Evolutionary conservation across 2,797 vertebrate genomes (phyloP).

Genomic region (Eulemur rubriventer): DNA sequence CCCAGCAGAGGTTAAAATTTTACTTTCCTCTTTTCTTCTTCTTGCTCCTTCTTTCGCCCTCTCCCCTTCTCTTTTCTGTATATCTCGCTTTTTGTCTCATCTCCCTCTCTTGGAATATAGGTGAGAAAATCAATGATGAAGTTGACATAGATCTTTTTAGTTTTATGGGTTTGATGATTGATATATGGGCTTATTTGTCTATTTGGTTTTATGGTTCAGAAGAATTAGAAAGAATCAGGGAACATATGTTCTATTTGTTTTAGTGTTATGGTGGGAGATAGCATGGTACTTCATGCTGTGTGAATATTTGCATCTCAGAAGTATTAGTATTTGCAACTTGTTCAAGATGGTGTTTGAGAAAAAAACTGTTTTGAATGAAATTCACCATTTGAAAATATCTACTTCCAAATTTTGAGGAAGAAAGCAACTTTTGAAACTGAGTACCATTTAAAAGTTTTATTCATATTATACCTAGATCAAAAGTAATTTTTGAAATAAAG

Average conservation of each 20-base stretch:
- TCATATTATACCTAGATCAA: constrained; percentile 18
- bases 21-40: background rate
- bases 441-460: background rate
- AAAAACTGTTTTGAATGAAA: constrained; percentile 55
- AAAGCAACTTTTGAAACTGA: constrained; percentile 63
- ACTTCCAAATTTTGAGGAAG: constrained; percentile 62
- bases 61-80: background rate
- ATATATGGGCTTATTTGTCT: background rate
- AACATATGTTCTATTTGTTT: constrained; percentile 33
- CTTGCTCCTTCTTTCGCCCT: background rate
- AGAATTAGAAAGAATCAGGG: constrained; percentile 2
- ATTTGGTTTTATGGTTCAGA: constrained; percentile 30
- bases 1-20: background rate
- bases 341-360: constrained; percentile 19
- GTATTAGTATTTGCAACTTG: constrained; percentile 42
- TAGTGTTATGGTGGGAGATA: background rate
- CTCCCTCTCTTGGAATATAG: background rate
- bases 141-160: background rate
- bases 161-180: background rate
- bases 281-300: background rate
- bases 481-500: constrained; percentile 58
- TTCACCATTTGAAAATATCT: constrained; percentile 53
- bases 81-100: background rate
- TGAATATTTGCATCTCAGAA: constrained; percentile 67
- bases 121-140: constrained; percentile 25